Conservation (phyloP, 2,113 vertebrate species). For the Salminus brasiliensis region DNA sequence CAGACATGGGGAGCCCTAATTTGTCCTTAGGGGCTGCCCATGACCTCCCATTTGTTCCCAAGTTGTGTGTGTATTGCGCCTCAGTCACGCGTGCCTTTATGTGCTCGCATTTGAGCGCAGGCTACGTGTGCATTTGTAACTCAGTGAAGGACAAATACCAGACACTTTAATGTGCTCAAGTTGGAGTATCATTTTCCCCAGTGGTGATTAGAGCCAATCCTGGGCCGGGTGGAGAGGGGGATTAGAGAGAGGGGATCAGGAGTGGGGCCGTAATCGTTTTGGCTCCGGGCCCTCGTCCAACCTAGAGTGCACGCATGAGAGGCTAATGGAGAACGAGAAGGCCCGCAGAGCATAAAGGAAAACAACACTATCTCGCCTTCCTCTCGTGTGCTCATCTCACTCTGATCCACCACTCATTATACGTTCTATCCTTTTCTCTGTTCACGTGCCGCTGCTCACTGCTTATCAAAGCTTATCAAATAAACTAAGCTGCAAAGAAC, state of each 20-base stretch:
- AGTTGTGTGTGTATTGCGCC: not conserved
- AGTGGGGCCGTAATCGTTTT: constrained; percentile 47
- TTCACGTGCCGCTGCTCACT: not conserved
- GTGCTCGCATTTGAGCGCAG: not conserved
- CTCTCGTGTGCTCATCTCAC: constrained; percentile 5
- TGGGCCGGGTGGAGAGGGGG: constrained; percentile 45
- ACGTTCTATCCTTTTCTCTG: not conserved
- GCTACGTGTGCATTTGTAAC: constrained; percentile 5
- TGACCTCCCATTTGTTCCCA: constrained; percentile 30
- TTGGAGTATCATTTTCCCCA: constrained; percentile 45
- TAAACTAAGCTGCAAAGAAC: not conserved
- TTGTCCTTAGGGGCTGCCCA: constrained; percentile 13
- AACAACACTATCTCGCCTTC: constrained; percentile 10
- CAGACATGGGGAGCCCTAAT: constrained; percentile 5
- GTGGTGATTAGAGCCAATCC: constrained; percentile 51
- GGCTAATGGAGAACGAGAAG: constrained; percentile 39
- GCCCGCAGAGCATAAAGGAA: constrained; percentile 33
- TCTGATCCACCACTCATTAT: not conserved
- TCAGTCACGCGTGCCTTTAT: not conserved
- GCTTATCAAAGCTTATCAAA: not conserved
- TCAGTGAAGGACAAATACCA: constrained; percentile 52
- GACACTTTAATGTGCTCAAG: constrained; percentile 46
- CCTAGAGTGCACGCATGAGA: constrained; percentile 41
- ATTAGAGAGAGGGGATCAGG: constrained; percentile 34
- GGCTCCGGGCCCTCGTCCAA: constrained; percentile 52